Base-by-base conservation (phyloP, 2,888 invertebrate genomes). In the Caenorhabditis auriculariae region DNA sequence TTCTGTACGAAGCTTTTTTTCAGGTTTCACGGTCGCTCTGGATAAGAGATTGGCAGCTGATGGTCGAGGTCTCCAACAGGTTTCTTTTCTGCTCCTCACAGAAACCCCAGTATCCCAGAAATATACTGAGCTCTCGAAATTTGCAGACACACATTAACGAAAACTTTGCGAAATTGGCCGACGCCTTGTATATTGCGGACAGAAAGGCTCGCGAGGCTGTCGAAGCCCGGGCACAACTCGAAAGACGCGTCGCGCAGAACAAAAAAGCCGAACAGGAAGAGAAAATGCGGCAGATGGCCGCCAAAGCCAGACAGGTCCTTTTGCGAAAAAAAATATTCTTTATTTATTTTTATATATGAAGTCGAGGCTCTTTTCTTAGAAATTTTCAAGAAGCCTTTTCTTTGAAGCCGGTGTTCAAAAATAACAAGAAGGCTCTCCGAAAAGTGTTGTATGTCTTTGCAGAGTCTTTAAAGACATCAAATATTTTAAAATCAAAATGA, bases 21-120 rank as follows among this genome's bases (percentile, higher is more conserved):
- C 86, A 88, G 90, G 91, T 76, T 94, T 94, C 85, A 98, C 96
- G 0, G 95, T 98, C 72, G 96, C 96, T 0, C 84, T 98, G 71
- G 96, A 98, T 84, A 98, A 98, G 84, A 88, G 98, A 61, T 85
- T 99, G 61, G 98, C 98, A 0, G 96, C 98, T 0, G 98, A 98
- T 84, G 98, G 98, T 0, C 86, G 98, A 46, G 98, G 98, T 0
- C 85, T 98, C 2, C 98, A 98, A 80, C 83, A 83, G 67, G 74
- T 76, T 39, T 28, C 17, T 50, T 42, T 12, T 38, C 39, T 49
- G 9, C 12, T 12, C 24, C 15, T 44, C 27, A 28, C n/a, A 32
- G 9, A 32, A 9, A 32, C 35, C n/a, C n/a, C 35, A 12, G n/a
- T 12, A 9, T 9, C n/a, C 35, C n/a, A n/a, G 9, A 32, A 32